Base-by-base conservation (phyloP, 2,113 vertebrate species). In the Thunnus thynnus region DNA sequence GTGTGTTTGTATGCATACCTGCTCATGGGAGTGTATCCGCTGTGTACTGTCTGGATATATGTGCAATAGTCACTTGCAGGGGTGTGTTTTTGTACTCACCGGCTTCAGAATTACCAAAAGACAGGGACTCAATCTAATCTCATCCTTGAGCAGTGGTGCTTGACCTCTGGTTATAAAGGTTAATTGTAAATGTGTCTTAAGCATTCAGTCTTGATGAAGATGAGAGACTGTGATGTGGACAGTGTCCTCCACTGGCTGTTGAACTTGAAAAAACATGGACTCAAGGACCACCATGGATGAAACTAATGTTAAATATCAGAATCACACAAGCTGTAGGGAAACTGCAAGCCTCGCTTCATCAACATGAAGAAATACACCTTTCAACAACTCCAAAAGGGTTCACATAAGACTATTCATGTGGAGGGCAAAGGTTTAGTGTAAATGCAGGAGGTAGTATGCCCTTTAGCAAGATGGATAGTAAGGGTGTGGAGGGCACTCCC, bases 181-280 rank as follows among this genome's bases (percentile, higher is more conserved):
- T 84, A 86, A 87, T 87, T 91, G 70, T 30, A 36, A 85, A 66
- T 13, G 54, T 68, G 82, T 84, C 78, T 83, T 32, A 13, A 70
- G 30, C 77, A 77, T 54, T 16, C 55, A 30, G 66, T 61, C 57
- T 54, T 54, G 50, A 60, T 72, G 66, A 78, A 75, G 76, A 84
- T 72, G 47, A 65, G 46, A 51, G 36, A 18, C n/a, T 25, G 30
- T 17, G 41, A 57, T n/a, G 36, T 25, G 56, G n/a, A 27, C 48
- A 9, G 48, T 50, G 20, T 67, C 18, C 16, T 54, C 57, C 47
- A 63, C 6, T 61, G 17, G 48, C 50, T 46, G 36, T n/a, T 48
- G 51, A 54, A 54, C 13, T 18, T 54, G 12, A 11, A 16, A 54
- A 17, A 4, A 54, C 6, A 54, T 18, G 54, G 1, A 51, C 7